A percentile compares a stretch with the other conserved stretches of the same genome.
Evolutionary conservation across 2,113 vertebrate species (phyloP).

Genomic region (Triplophysa rosa): DNA sequence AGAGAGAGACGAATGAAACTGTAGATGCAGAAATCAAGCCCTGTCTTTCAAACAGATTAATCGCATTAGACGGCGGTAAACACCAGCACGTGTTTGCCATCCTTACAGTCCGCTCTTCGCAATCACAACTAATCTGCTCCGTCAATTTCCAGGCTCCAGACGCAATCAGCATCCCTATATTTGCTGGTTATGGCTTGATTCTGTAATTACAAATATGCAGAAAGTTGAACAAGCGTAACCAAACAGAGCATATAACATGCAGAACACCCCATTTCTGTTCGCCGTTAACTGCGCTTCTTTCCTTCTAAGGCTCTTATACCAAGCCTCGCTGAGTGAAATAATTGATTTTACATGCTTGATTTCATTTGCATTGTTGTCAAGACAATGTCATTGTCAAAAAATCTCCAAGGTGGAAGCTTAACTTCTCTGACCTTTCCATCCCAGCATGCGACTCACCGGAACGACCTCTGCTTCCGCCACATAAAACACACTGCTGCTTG

Average conservation of each 20-base stretch:
- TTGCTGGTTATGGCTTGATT: conserved; percentile 9
- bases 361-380: conserved; percentile 57
- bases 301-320: conserved; percentile 47
- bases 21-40: conserved; percentile 31
- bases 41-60: conserved; percentile 44
- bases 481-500: not conserved
- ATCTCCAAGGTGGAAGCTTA: not conserved
- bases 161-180: conserved; percentile 26
- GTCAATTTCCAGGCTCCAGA: conserved; percentile 40
- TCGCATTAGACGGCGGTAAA: conserved; percentile 49
- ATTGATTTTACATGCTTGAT: conserved; percentile 60
- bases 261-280: not conserved
- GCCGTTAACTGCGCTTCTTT: not conserved
- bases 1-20: conserved; percentile 1
- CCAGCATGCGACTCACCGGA: not conserved
- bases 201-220: conserved; percentile 22
- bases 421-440: not conserved
- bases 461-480: not conserved
- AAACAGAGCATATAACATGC: conserved; percentile 16
- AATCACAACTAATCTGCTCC: conserved; percentile 45
- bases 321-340: conserved; percentile 60
- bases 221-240: conserved; percentile 4
- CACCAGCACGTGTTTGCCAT: not conserved
- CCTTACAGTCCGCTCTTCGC: conserved; percentile 26
- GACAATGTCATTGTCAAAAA: conserved; percentile 64